Evolutionary conservation across 1,140 invertebrate genomes (phyloP).

Genomic region (Theocolax elegans): DNA sequence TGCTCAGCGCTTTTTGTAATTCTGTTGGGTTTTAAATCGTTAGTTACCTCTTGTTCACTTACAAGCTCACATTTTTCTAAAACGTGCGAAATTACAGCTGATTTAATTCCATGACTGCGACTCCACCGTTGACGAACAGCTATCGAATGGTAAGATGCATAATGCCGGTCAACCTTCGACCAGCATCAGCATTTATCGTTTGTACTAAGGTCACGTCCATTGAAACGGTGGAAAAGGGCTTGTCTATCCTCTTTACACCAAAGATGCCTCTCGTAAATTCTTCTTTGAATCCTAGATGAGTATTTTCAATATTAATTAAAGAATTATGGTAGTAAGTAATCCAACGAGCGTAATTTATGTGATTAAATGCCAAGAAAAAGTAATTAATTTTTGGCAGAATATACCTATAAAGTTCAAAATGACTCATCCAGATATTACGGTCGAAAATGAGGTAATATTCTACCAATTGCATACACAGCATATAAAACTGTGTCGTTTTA

Average conservation of each 20-base stretch:
- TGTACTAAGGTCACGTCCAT: constrained; percentile 50
- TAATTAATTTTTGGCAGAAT: constrained; percentile 50
- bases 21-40: background rate
- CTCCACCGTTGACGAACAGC: background rate
- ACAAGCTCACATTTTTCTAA: no score
- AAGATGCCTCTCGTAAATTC: constrained; percentile 42
- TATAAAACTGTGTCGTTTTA: constrained; percentile 54
- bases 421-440: constrained; percentile 34
- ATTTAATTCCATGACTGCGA: background rate
- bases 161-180: constrained; percentile 43
- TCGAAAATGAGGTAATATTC: constrained; percentile 49
- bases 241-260: constrained; percentile 15
- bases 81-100: background rate
- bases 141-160: constrained; percentile 34
- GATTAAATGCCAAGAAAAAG: constrained; percentile 57
- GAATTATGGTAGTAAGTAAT: constrained; percentile 39
- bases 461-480: constrained; percentile 49
- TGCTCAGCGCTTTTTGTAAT: background rate
- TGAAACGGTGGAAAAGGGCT: constrained; percentile 13
- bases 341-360: constrained; percentile 55
- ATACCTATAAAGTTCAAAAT: constrained; percentile 45
- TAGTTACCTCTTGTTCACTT: background rate
- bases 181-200: constrained; percentile 51
- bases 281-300: constrained; percentile 48
- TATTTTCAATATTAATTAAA: constrained; percentile 41